phyloP scores from a whole-genome alignment of 2,888 invertebrate species.

The Sisyra nigra region DNA sequence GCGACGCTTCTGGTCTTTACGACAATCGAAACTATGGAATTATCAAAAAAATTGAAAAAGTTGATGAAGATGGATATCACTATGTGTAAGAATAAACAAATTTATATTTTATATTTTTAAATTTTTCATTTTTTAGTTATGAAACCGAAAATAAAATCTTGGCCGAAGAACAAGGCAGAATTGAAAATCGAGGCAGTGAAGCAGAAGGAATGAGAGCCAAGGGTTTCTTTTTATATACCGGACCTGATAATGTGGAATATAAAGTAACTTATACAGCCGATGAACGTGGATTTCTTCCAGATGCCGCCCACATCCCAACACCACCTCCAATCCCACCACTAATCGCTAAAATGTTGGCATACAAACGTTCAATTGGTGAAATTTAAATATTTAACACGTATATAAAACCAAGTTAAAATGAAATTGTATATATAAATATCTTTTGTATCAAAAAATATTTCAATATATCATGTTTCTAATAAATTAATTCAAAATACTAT shows the following conservation, averaged over 20 bases:
- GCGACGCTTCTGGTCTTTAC: conserved; percentile 19
- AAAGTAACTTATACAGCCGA: conserved; percentile 43
- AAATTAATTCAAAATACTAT: no score
- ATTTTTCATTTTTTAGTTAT: conserved; percentile 24
- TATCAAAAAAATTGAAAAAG: conserved; percentile 29
- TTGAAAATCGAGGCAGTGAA: conserved; percentile 19
- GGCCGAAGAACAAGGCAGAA: conserved; percentile 39
- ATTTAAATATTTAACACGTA: conserved; percentile 7
- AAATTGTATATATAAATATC: not conserved
- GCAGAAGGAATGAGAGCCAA: not conserved
- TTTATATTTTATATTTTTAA: no score
- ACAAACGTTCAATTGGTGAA: conserved; percentile 12
- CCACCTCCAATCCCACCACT: conserved; percentile 26
- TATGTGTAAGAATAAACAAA: conserved; percentile 28
- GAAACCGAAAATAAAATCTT: conserved; percentile 46
- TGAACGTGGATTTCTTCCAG: conserved; percentile 44
- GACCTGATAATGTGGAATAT: conserved; percentile 39
- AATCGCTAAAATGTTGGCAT: conserved; percentile 18
- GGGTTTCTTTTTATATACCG: conserved; percentile 17
- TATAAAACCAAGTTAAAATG: not conserved
- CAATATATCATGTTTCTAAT: no score
- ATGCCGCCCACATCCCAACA: conserved; percentile 46
- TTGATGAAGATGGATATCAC: conserved; percentile 37
- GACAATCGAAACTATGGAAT: conserved; percentile 31
- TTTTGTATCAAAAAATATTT: no score